Base-by-base conservation (phyloP, 1,140 invertebrate species). In the Polypedilum pembai region DNA sequence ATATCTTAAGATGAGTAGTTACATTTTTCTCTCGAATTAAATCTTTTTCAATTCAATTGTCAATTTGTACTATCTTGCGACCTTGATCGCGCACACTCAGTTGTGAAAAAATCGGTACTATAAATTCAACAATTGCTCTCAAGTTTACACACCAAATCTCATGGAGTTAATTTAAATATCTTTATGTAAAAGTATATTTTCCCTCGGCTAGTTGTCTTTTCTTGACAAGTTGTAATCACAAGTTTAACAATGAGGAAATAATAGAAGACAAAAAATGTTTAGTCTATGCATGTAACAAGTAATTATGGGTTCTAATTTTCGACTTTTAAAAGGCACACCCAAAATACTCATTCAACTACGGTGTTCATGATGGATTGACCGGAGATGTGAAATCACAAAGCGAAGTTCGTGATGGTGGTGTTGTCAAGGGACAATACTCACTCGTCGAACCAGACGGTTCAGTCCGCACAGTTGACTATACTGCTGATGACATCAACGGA, bases 371-470 rank as follows among this genome's bases (percentile, higher is more conserved):
- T 73, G 76, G 77, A 7, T 76, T 80, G 76, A 85, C 80, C 77
- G 83, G 85, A 0, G 83, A 84, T 78, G 76, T 78, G 20, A 85
- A 85, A 77, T 80, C 76, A 75, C 81, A 83, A 69, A 78, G 82
- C 20, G 84, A 85, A 74, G 76, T 74, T 3, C 80, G 83, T 7
- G 80, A 83, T 74, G 83, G 83, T 15, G 83, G 83, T 75, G 21
- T 82, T 8, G 82, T 84, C 10, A 79, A 81, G 40, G 83, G 83
- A 2, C 81, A 80, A 75, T 83, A 83, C 78, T 80, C 79, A 10
- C 77, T 83, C 3, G 65, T 83, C 65, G 83, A 84, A 15, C 78
- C 84, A 8, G 83, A 84, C 74, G 83, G 83, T 21, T 81, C 80
- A 40, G 76, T 77, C 0, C 79, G 83, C 65, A 82, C 76, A 21